Percentiles rank a stretch among this genome's conserved stretches.
Conservation (phyloP, 2,888 invertebrate genomes). For the Melinaea menophilus region DNA sequence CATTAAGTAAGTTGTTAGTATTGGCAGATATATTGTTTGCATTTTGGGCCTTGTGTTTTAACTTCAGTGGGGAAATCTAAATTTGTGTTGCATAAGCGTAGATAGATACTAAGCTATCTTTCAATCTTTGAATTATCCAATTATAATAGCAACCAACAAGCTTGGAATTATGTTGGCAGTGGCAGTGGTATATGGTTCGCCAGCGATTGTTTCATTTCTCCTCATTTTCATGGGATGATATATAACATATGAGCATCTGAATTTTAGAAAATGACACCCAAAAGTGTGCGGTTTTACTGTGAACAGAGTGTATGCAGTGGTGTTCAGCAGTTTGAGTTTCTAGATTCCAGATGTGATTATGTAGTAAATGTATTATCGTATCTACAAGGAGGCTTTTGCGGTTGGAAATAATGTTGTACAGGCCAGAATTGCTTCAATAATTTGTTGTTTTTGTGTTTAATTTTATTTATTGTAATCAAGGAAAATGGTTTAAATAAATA, state of each 20-base stretch:
- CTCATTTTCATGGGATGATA: slow-evolving; percentile 98
- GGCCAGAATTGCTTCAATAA: slow-evolving; percentile 71
- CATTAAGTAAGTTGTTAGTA: too few species aligned
- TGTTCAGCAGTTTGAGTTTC: slow-evolving; percentile 94
- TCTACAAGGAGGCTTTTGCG: slow-evolving; percentile 89
- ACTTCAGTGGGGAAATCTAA: slow-evolving; percentile 92
- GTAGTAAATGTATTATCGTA: slow-evolving; percentile 94
- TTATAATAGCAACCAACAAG: slow-evolving; percentile 92
- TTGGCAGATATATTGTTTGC: slow-evolving; percentile 86
- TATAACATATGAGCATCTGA: slow-evolving; percentile 89
- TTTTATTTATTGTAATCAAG: too few species aligned
- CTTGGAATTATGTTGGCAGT: slow-evolving; percentile 89
- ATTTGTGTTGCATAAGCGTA: slow-evolving; percentile 94
- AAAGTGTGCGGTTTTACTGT: slow-evolving; percentile 90
- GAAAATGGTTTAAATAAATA: too few species aligned
- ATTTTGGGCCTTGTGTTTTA: slow-evolving; percentile 95
- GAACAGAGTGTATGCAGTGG: slow-evolving; percentile 90
- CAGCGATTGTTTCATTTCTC: slow-evolving; percentile 93
- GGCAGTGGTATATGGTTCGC: slow-evolving; percentile 83
- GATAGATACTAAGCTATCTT: slow-evolving; percentile 95
- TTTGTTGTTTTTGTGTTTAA: slow-evolving; percentile 15
- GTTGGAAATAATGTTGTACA: slow-evolving; percentile 89
- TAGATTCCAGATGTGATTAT: slow-evolving; percentile 96
- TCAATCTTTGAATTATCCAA: slow-evolving; percentile 93
- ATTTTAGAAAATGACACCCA: slow-evolving; percentile 81